These are phyloP conservation scores for Agrochola lychnidis DNA, from an alignment of 2,888 invertebrate genomes.

Conservation along the genomic window DNA sequence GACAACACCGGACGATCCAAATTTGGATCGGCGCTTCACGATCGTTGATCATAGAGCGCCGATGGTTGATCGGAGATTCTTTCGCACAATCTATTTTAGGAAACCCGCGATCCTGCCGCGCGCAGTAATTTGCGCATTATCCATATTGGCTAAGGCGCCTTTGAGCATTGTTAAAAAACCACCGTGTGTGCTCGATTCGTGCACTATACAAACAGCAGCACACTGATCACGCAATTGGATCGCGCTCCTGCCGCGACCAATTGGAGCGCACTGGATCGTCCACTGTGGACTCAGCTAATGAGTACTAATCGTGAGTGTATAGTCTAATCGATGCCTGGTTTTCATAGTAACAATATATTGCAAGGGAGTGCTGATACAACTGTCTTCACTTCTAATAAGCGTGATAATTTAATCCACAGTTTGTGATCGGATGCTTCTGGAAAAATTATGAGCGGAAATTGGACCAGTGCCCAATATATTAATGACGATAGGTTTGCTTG, in stretches of 20 bases:
- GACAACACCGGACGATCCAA: not conserved
- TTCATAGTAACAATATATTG: not conserved
- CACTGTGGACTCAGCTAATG: not conserved
- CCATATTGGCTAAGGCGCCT: not conserved
- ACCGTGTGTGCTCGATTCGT: too few species aligned
- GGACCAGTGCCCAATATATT: slow-evolving; percentile 28
- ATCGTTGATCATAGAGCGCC: too few species aligned
- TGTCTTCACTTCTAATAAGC: not conserved
- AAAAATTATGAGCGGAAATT: slow-evolving; percentile 9
- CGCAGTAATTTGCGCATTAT: not conserved
- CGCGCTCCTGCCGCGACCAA: not conserved
- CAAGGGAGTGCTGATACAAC: not conserved
- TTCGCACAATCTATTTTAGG: not conserved
- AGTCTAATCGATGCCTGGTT: not conserved
- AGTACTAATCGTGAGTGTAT: not conserved
- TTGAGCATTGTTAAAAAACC: not conserved
- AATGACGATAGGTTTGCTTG: slow-evolving; percentile 21
- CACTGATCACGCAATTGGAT: not conserved
- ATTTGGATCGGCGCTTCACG: not conserved
- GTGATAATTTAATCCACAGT: slow-evolving; percentile 17
- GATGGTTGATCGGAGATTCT: not conserved
- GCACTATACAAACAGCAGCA: too few species aligned
- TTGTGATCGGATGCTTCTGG: not conserved
- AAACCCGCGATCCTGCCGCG: not conserved
- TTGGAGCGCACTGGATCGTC: not conserved